These are phyloP conservation scores for Drosophila pegasa DNA, from an alignment of 2,888 invertebrate genomes.

Conservation along the genomic window DNA sequence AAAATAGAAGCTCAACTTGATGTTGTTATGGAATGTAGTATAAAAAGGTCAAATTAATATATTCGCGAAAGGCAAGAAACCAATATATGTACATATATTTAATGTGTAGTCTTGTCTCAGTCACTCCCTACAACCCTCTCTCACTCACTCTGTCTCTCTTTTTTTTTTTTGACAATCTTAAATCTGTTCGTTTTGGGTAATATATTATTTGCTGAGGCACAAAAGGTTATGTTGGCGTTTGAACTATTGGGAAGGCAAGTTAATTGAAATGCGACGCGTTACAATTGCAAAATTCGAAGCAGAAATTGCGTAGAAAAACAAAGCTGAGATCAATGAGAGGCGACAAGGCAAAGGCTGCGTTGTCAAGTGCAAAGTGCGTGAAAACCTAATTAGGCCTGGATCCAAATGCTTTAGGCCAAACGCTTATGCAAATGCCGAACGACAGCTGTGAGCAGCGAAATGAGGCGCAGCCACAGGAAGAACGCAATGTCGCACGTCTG, in stretches of 20 bases:
- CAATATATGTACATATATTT: background rate
- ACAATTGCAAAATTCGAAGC: slow-evolving; percentile 27
- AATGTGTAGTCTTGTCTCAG: background rate
- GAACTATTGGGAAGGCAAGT: slow-evolving; percentile 50
- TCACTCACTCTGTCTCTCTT: background rate
- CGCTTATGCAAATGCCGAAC: slow-evolving; percentile 67
- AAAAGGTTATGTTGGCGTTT: slow-evolving; percentile 35
- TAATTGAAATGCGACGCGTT: slow-evolving; percentile 66
- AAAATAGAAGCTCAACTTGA: background rate
- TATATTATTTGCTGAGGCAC: slow-evolving; percentile 1
- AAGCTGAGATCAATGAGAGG: slow-evolving; percentile 34
- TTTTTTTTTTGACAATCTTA: background rate
- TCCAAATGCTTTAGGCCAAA: slow-evolving; percentile 58
- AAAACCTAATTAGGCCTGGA: slow-evolving; percentile 54
- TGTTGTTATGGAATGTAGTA: background rate
- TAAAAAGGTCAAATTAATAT: background rate
- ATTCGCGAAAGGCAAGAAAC: background rate
- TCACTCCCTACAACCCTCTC: background rate
- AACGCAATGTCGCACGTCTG: slow-evolving; percentile 70
- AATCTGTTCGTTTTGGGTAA: background rate
- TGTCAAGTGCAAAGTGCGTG: slow-evolving; percentile 71
- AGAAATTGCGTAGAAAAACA: slow-evolving; percentile 14
- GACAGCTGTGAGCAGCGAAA: slow-evolving; percentile 8
- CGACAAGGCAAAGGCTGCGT: slow-evolving; percentile 27
- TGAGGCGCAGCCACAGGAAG: slow-evolving; percentile 69